A percentile compares a stretch with the other conserved stretches of the same genome.
phyloP scores from a whole-genome alignment of 2,113 vertebrate genomes.

The Corythornis madagascariensis region DNA sequence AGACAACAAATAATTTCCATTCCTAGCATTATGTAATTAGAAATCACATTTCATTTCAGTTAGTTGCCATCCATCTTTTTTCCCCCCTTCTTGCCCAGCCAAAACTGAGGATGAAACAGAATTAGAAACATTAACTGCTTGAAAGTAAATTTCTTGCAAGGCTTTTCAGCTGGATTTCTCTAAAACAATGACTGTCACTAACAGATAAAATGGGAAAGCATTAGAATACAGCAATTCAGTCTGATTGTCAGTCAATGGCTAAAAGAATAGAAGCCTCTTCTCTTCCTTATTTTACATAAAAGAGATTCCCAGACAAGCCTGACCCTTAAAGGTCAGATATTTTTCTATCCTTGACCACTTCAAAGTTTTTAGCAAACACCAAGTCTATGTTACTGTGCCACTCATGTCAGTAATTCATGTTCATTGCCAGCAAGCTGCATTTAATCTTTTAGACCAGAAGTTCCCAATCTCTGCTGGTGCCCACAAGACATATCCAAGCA shows the following conservation, averaged over 20 bases:
- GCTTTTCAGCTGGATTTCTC: neutral
- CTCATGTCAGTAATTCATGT: neutral
- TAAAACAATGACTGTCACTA: neutral
- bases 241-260: neutral
- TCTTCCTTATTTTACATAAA: neutral
- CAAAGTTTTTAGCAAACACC: neutral
- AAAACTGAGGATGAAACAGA: neutral
- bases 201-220: neutral
- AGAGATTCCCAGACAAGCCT: neutral
- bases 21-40: constrained; percentile 19
- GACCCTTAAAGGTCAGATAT: neutral
- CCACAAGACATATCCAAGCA: neutral
- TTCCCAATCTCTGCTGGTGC: neutral
- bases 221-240: neutral
- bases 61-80: neutral
- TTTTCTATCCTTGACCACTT: neutral
- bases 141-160: neutral
- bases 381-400: neutral
- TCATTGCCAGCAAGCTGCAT: neutral
- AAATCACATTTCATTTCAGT: constrained; percentile 9
- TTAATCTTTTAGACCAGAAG: neutral
- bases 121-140: neutral
- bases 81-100: neutral
- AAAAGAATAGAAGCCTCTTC: neutral
- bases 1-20: neutral